phyloP scores from a whole-genome alignment of 2,797 vertebrate species.

The Anguilla anguilla region DNA sequence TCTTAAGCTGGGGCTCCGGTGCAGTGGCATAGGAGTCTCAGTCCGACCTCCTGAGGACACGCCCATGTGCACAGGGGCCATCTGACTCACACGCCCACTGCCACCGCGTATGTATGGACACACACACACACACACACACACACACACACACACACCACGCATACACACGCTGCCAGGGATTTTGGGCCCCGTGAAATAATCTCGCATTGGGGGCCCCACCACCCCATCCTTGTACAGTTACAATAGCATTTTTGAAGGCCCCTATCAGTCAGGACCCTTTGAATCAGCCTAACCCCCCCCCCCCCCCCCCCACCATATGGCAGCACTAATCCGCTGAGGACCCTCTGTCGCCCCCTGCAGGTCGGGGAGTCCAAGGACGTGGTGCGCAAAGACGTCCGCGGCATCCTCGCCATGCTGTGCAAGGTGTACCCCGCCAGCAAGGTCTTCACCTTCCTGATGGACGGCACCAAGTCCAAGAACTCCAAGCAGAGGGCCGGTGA shows the following conservation, averaged over 20 bases:
- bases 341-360: constrained; percentile 58
- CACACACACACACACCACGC: too few relatives aligned
- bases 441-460: constrained; percentile 96
- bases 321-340: too few relatives aligned
- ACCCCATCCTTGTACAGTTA: too few relatives aligned
- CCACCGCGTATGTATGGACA: too few relatives aligned
- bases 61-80: constrained; percentile 15
- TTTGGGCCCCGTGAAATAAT: background rate
- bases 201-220: too few relatives aligned
- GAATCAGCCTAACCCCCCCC: too few relatives aligned
- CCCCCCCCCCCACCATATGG: too few relatives aligned
- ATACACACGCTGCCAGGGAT: background rate
- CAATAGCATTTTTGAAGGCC: too few relatives aligned
- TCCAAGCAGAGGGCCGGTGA: constrained; percentile 94
- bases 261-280: too few relatives aligned
- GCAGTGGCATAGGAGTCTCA: background rate
- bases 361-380: constrained; percentile 96
- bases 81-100: background rate
- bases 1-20: background rate
- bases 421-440: constrained; percentile 95
- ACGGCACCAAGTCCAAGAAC: constrained; percentile 97
- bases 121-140: too few relatives aligned
- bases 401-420: constrained; percentile 90
- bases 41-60: constrained; percentile 4
- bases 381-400: constrained; percentile 92